These are phyloP conservation scores for Oithona nana DNA, from an alignment of 2,888 invertebrate species.

Conservation along the genomic window DNA sequence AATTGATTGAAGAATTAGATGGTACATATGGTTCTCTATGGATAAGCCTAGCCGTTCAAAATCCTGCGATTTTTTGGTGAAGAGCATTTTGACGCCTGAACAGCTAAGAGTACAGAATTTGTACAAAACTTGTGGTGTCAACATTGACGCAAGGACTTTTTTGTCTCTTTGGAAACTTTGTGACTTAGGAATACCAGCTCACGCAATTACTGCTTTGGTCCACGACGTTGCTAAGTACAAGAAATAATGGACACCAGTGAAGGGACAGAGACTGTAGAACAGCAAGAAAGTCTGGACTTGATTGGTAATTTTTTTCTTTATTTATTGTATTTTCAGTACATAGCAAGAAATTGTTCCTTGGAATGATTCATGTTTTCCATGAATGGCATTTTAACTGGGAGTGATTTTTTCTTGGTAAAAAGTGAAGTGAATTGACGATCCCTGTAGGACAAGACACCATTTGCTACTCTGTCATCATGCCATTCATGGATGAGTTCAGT, in stretches of 20 bases:
- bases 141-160: not conserved
- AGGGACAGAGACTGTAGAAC: too few relatives aligned
- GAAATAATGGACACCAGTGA: too few relatives aligned
- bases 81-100: not conserved
- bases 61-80: not conserved
- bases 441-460: slow-evolving; percentile 18
- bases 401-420: slow-evolving; percentile 3
- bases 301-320: too few relatives aligned
- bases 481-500: slow-evolving; percentile 14
- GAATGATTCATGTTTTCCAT: slow-evolving; percentile 11
- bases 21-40: too few relatives aligned
- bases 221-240: not conserved
- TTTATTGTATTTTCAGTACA: too few relatives aligned
- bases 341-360: not conserved
- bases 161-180: slow-evolving; percentile 2
- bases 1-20: too few relatives aligned
- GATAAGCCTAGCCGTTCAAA: not conserved
- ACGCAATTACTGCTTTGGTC: not conserved
- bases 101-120: not conserved
- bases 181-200: not conserved
- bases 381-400: slow-evolving; percentile 3
- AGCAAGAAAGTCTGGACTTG: too few relatives aligned
- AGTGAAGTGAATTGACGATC: slow-evolving; percentile 2
- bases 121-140: not conserved
- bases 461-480: slow-evolving; percentile 15